These are phyloP conservation scores for Apogon hyalosoma DNA, from an alignment of 2,797 vertebrate genomes.

Conservation along the genomic window DNA sequence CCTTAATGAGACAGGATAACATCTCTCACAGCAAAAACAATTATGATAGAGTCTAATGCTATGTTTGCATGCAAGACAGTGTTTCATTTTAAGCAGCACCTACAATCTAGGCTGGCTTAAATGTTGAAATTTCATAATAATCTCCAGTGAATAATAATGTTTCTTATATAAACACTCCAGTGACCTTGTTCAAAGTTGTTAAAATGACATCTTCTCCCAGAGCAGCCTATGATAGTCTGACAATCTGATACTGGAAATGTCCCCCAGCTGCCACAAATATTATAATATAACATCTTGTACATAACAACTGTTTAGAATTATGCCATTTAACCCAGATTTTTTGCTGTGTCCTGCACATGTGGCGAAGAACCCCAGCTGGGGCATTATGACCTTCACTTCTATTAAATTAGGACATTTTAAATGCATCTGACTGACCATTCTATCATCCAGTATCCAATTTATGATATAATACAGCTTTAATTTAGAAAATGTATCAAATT, in stretches of 20 bases:
- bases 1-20: slow-evolving; percentile 12
- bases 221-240: too few relatives aligned
- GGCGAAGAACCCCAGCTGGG: slow-evolving; percentile 32
- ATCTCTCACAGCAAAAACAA: slow-evolving; percentile 25
- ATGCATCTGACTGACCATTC: background rate
- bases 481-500: too few relatives aligned
- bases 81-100: too few relatives aligned
- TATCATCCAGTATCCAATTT: too few relatives aligned
- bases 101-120: too few relatives aligned
- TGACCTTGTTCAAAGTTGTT: too few relatives aligned
- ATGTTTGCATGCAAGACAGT: background rate
- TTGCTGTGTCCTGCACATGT: slow-evolving; percentile 34
- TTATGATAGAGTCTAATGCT: background rate
- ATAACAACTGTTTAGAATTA: slow-evolving; percentile 18
- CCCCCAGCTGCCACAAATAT: background rate
- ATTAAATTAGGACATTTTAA: slow-evolving; percentile 2
- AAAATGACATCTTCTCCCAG: too few relatives aligned
- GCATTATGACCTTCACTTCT: background rate
- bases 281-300: background rate
- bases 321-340: slow-evolving; percentile 25
- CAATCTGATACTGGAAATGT: background rate
- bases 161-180: too few relatives aligned
- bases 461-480: too few relatives aligned
- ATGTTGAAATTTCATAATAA: too few relatives aligned
- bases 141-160: too few relatives aligned